Conservation (phyloP, 1,140 invertebrate genomes). For the Lycorma delicatula region DNA sequence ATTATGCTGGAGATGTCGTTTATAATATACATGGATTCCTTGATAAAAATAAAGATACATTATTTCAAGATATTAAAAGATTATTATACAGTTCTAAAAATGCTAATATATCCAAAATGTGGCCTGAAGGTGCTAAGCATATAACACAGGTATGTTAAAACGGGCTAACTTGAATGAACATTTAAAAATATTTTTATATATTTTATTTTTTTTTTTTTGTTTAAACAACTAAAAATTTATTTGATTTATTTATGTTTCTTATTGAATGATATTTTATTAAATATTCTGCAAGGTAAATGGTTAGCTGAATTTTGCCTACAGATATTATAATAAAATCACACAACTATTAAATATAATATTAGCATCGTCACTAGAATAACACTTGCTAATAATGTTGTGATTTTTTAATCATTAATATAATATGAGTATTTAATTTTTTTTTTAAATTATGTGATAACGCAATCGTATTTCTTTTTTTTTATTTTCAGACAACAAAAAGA, state of each 20-base stretch:
- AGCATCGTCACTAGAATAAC: too few species aligned
- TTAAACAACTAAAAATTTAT: too few species aligned
- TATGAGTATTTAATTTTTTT: background rate
- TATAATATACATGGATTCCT: conserved; percentile 86
- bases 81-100: conserved; percentile 76
- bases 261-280: too few species aligned
- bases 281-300: too few species aligned
- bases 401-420: background rate
- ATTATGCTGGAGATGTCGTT: conserved; percentile 94
- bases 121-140: conserved; percentile 87
- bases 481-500: conserved; percentile 77
- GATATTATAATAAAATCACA: too few species aligned
- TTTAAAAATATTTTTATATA: too few species aligned
- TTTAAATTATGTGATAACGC: background rate
- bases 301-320: too few species aligned
- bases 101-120: conserved; percentile 73
- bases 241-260: too few species aligned
- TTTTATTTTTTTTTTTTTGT: too few species aligned
- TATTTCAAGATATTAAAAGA: conserved; percentile 94
- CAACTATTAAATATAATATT: too few species aligned
- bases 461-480: too few species aligned
- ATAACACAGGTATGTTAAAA: conserved; percentile 62
- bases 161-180: too few species aligned
- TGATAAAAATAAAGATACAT: conserved; percentile 91
- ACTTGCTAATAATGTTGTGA: background rate